Conservation (phyloP, 2,888 invertebrate genomes). For the Quadriops clusia region DNA sequence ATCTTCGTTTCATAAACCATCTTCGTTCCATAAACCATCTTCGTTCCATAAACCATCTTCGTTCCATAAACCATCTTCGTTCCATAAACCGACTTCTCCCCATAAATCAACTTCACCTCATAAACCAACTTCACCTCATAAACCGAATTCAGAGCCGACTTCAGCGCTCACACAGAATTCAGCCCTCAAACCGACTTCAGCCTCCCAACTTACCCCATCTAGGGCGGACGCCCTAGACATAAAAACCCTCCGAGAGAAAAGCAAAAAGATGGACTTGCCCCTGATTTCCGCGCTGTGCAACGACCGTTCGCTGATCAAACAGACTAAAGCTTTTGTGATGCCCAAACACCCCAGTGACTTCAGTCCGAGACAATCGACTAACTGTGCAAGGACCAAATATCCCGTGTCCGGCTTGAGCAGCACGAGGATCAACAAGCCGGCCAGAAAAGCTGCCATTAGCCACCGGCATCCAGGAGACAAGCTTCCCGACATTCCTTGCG, state of each 20-base stretch:
- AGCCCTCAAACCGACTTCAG: conserved; percentile 1
- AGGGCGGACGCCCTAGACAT: conserved; percentile 50
- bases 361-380: conserved; percentile 28
- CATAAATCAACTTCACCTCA: no score
- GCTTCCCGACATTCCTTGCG: conserved; percentile 53
- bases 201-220: conserved; percentile 4
- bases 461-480: conserved; percentile 70
- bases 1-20: no score
- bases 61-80: no score
- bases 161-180: no score
- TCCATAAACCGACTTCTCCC: no score
- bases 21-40: no score
- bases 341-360: conserved; percentile 47
- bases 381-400: conserved; percentile 47
- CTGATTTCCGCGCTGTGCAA: conserved; percentile 88
- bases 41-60: no score
- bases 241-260: conserved; percentile 74
- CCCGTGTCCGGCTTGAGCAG: conserved; percentile 54
- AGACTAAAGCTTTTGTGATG: conserved; percentile 76
- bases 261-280: conserved; percentile 80
- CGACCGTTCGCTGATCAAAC: conserved; percentile 78
- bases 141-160: no score
- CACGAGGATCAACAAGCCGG: conserved; percentile 45
- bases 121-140: not conserved
- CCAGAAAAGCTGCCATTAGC: conserved; percentile 43